A percentile compares a stretch with the other conserved stretches of the same genome.
Evolutionary conservation across 2,113 vertebrate genomes (phyloP).

Genomic region (Gymnogyps californianus): DNA sequence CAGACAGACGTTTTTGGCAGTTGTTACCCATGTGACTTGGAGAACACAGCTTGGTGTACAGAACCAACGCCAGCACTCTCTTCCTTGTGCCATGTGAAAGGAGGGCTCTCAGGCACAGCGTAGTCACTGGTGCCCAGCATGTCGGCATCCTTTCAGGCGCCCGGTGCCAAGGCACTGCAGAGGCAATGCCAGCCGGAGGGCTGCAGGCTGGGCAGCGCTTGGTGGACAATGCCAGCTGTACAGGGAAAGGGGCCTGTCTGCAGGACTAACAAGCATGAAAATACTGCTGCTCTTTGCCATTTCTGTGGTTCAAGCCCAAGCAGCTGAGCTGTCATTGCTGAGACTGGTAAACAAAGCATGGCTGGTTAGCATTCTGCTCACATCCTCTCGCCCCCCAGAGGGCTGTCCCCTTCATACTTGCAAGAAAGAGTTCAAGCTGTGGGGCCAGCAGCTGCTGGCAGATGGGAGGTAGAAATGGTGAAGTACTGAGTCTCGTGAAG

Average conservation of each 20-base stretch:
- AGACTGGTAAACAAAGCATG: background rate
- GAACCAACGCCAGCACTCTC: background rate
- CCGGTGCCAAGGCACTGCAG: accelerated
- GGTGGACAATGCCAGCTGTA: background rate
- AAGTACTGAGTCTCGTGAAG: background rate
- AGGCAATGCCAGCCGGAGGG: background rate
- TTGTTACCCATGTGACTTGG: background rate
- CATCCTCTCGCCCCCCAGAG: background rate
- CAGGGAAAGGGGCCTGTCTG: background rate
- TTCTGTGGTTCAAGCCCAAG: background rate
- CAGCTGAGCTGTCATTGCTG: background rate
- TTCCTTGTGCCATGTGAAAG: accelerated
- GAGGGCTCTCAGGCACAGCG: background rate
- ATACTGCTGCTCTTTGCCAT: background rate
- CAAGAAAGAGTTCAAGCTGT: background rate
- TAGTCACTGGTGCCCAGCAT: accelerated
- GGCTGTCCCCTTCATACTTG: background rate
- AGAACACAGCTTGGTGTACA: background rate
- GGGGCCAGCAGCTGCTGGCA: background rate
- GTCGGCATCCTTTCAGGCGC: background rate
- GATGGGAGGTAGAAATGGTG: background rate
- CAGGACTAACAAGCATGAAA: background rate
- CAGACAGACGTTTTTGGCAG: background rate
- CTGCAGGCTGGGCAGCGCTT: accelerated
- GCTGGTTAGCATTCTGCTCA: background rate